Base-by-base conservation (phyloP, 2,888 invertebrate species). In the Cyaniris semiargus region DNA sequence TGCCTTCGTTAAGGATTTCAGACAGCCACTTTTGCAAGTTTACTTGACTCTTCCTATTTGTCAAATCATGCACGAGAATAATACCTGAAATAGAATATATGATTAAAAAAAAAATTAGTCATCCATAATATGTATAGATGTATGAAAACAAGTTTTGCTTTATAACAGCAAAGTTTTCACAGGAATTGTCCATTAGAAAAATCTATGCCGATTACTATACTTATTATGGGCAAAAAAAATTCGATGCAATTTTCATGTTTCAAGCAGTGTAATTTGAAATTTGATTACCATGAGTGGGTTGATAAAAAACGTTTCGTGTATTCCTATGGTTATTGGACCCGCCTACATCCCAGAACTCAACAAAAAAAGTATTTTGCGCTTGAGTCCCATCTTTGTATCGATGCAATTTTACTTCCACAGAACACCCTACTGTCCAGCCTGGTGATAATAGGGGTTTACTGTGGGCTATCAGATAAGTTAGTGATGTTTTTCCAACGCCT, bases 291-390 rank as follows among this genome's bases (percentile, higher is more conserved):
- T 99, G 97, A 78, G 97, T 97, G 48, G 98, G 97, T 85, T 97
- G 97, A 90, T 99, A 99, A 90, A 99, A 99, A 1, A 99, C 98
- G 80, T 96, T 96, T 85, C 99, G 95, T n/a, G 98, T 97, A 88
- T 98, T 98, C 86, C 97, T 96, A 88, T 99, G 99, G 84, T 96
- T 97, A 81, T 97, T 96, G 81, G 98, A 98, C 0, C 99, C 99
- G 6, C 99, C 99, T 77, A 99, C 96, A 88, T 99, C 99, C 97
- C 99, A 99, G 53, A 99, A 94, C 92, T 99, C 99, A 34, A 99
- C 95, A 88, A 98, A 99, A 88, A 96, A 98, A 6, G 97, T 96
- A 83, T 96, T 97, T 87, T 99, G 98, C 79, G 96, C 96, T 27
- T 97, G 97, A 0, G 98, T 98, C 1, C 98, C 98, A 90, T 98